phyloP scores from a whole-genome alignment of 1,140 invertebrate genomes.

The Hormaphis cornu region DNA sequence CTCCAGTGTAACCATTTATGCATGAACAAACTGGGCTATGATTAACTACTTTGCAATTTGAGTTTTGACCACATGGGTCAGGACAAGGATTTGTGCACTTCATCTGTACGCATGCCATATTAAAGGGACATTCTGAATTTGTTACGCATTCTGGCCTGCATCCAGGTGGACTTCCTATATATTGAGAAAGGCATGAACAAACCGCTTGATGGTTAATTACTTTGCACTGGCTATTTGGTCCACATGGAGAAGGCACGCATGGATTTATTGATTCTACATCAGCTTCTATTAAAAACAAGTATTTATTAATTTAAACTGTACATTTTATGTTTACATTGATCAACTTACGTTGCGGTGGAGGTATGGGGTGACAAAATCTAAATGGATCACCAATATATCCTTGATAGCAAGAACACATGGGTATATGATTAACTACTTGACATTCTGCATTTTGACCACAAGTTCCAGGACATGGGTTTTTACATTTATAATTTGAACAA shows the following conservation, averaged over 20 bases:
- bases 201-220: conserved; percentile 50
- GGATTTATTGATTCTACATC: conserved; percentile 47
- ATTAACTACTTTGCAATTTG: conserved; percentile 46
- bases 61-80: conserved; percentile 49
- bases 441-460: conserved; percentile 50
- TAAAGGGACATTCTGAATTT: conserved; percentile 50
- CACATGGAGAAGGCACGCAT: conserved; percentile 64
- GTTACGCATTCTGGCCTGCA: conserved; percentile 55
- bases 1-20: conserved; percentile 44
- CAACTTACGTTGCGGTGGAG: conserved; percentile 44
- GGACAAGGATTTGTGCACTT: conserved; percentile 51
- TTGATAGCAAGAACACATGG: conserved; percentile 48
- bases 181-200: conserved; percentile 53
- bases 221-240: conserved; percentile 58
- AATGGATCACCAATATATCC: conserved; percentile 50
- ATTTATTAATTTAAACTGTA: conserved; percentile 40
- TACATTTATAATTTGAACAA: conserved; percentile 57
- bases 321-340: conserved; percentile 44
- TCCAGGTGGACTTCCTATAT: conserved; percentile 51
- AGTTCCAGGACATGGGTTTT: conserved; percentile 53
- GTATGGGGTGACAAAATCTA: conserved; percentile 42
- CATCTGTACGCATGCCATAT: conserved; percentile 51
- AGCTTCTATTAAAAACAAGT: conserved; percentile 41
- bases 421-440: conserved; percentile 48
- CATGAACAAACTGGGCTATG: conserved; percentile 50